Conservation (phyloP, 1,140 invertebrate genomes). For the Teleopsis dalmanni region DNA sequence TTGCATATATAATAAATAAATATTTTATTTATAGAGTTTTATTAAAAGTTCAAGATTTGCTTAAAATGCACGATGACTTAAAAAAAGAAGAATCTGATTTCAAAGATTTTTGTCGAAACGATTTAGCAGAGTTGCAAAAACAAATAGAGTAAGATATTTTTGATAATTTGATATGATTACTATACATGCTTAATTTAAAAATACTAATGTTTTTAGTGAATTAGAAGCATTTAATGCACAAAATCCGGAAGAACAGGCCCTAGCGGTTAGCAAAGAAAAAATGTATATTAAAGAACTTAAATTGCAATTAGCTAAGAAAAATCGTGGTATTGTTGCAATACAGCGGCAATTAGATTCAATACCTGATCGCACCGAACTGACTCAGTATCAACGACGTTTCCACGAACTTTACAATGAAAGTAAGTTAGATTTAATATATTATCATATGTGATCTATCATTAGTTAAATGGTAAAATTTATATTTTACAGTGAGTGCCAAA, state of each 20-base stretch:
- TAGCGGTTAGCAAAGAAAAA: slow-evolving; percentile 53
- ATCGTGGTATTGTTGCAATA: slow-evolving; percentile 70
- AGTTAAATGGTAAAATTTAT: slow-evolving; percentile 1
- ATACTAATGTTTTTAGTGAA: slow-evolving; percentile 42
- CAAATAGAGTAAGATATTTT: slow-evolving; percentile 49
- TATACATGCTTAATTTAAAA: neutral
- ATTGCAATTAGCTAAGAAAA: slow-evolving; percentile 68
- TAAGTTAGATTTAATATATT: slow-evolving; percentile 35
- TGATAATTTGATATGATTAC: neutral
- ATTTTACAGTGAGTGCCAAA: slow-evolving; percentile 75
- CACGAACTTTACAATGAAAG: slow-evolving; percentile 95
- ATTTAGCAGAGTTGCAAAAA: slow-evolving; percentile 53
- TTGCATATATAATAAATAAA: neutral
- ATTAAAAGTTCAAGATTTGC: slow-evolving; percentile 56
- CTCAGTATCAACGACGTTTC: slow-evolving; percentile 92
- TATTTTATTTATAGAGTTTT: slow-evolving; percentile 48
- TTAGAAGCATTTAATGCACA: slow-evolving; percentile 47
- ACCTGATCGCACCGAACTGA: slow-evolving; percentile 82
- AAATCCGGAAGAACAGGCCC: slow-evolving; percentile 44
- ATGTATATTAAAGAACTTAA: slow-evolving; percentile 44
- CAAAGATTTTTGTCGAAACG: slow-evolving; percentile 64
- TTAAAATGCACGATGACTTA: slow-evolving; percentile 64
- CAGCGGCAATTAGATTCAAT: slow-evolving; percentile 81
- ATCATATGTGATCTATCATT: slow-evolving; percentile 6
- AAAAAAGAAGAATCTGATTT: slow-evolving; percentile 68